Conservation (phyloP, 2,113 vertebrate species). For the Hemiscyllium ocellatum region DNA sequence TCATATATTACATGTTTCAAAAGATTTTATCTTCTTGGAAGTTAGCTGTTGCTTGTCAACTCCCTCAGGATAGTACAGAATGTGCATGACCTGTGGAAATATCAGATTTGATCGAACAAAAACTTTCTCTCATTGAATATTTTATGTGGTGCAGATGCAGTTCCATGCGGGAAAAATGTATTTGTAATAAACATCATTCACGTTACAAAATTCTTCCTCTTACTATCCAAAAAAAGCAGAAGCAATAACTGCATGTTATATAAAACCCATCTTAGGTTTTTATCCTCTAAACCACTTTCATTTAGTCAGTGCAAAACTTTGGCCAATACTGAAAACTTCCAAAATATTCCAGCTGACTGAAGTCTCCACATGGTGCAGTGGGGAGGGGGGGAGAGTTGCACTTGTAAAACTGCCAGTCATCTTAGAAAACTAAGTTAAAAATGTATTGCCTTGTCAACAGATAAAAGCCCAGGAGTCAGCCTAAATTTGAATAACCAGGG, state of each 20-base stretch:
- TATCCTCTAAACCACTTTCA: background rate
- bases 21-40: background rate
- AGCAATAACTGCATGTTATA: background rate
- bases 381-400: background rate
- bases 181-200: background rate
- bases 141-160: background rate
- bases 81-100: background rate
- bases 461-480: background rate
- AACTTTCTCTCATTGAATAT: background rate
- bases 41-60: background rate
- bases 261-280: background rate
- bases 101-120: background rate
- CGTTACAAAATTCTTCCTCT: background rate
- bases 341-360: background rate
- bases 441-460: background rate
- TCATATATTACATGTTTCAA: background rate
- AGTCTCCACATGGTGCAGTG: background rate
- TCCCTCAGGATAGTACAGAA: background rate
- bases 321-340: background rate
- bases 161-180: background rate
- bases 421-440: background rate
- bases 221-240: background rate
- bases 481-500: background rate
- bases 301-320: background rate
- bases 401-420: background rate